These are phyloP conservation scores for Ectemnius cavifrons DNA, from an alignment of 2,888 invertebrate genomes.

Conservation along the genomic window DNA sequence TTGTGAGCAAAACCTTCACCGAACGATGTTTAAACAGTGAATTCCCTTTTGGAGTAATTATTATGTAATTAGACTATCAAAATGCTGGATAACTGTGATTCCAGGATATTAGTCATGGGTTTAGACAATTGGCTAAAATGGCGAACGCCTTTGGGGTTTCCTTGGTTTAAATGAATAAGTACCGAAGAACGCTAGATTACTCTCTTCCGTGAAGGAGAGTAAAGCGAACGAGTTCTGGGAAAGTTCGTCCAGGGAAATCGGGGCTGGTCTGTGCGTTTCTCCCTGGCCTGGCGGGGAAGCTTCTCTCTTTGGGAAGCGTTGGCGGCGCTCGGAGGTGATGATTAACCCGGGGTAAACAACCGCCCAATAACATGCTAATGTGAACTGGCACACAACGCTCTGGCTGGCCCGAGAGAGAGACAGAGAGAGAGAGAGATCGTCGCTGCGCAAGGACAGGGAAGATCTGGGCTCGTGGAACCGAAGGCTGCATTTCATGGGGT, in stretches of 20 bases:
- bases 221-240: constrained; percentile 3
- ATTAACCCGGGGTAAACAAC: constrained; percentile 74
- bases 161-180: no score
- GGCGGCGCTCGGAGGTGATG: constrained; percentile 51
- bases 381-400: constrained; percentile 54
- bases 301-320: constrained; percentile 32
- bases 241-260: constrained; percentile 40
- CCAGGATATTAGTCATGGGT: no score
- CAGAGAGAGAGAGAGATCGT: constrained; percentile 11
- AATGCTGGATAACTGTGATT: no score
- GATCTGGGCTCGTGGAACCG: constrained; percentile 33
- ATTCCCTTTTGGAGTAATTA: no score
- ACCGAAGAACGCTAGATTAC: no score
- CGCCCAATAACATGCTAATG: constrained; percentile 76
- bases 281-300: constrained; percentile 8
- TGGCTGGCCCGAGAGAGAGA: neutral
- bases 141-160: no score
- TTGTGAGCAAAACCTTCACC: no score
- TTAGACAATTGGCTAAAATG: no score
- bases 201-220: no score
- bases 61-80: no score
- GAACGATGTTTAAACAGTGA: no score
- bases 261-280: neutral
- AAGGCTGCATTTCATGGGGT: constrained; percentile 39
- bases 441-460: constrained; percentile 17